Conservation (phyloP, 1,140 invertebrate species). For the Whitmania pigra region DNA sequence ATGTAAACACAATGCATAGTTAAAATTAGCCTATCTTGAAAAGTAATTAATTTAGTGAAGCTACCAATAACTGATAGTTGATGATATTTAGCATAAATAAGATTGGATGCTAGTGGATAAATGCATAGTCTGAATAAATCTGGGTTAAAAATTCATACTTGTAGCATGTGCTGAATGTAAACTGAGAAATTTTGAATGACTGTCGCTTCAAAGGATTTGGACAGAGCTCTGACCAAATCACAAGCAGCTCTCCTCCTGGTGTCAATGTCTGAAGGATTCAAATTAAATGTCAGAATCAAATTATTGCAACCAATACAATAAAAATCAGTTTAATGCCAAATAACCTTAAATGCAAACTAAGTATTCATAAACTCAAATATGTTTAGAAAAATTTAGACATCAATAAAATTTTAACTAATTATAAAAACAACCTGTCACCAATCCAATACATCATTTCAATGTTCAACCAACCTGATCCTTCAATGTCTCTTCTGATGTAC, state of each 20-base stretch:
- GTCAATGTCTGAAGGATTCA: constrained; percentile 59
- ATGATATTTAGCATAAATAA: background rate
- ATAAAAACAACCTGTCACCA: too few relatives aligned
- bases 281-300: background rate
- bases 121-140: background rate
- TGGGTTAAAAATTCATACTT: background rate
- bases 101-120: too few relatives aligned
- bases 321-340: too few relatives aligned
- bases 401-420: too few relatives aligned
- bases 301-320: background rate
- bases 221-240: constrained; percentile 81
- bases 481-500: constrained; percentile 89
- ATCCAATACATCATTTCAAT: background rate
- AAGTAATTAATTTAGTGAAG: background rate
- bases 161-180: constrained; percentile 51
- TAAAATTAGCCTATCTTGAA: too few relatives aligned
- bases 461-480: constrained; percentile 66
- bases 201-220: constrained; percentile 73
- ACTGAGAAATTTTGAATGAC: constrained; percentile 84
- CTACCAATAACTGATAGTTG: background rate
- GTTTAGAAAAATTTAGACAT: too few relatives aligned
- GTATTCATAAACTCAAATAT: too few relatives aligned
- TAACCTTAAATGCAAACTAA: too few relatives aligned
- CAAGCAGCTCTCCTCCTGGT: constrained; percentile 84
- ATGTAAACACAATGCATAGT: background rate